Evolutionary conservation across 2,797 vertebrate species (phyloP).

Genomic region (Coranthus polyacanthus): DNA sequence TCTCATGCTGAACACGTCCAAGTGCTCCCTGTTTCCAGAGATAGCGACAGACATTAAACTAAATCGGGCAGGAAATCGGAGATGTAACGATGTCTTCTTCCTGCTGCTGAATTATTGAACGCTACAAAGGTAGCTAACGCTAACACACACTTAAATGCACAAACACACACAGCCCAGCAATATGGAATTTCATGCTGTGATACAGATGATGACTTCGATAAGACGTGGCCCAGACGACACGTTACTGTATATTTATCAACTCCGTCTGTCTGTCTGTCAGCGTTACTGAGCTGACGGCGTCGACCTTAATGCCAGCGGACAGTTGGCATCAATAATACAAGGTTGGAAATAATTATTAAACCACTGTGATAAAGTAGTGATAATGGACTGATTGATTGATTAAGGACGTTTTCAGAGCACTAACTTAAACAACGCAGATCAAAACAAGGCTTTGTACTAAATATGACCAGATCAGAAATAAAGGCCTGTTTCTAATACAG

Average conservation of each 20-base stretch:
- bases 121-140: slow-evolving; percentile 57
- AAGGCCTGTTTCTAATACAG: too few relatives aligned
- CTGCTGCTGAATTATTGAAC: slow-evolving; percentile 76
- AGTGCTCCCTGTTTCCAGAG: slow-evolving; percentile 52
- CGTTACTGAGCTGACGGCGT: too few relatives aligned
- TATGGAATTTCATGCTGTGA: slow-evolving; percentile 64
- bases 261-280: slow-evolving; percentile 8
- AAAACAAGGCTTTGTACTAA: too few relatives aligned
- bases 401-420: too few relatives aligned
- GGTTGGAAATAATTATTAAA: too few relatives aligned
- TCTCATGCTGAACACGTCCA: slow-evolving; percentile 18
- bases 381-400: too few relatives aligned
- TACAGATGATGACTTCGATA: slow-evolving; percentile 61
- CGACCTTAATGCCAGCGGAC: not conserved
- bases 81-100: slow-evolving; percentile 54
- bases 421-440: too few relatives aligned
- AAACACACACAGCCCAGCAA: slow-evolving; percentile 49
- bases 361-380: too few relatives aligned
- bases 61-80: slow-evolving; percentile 66
- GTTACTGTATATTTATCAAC: slow-evolving; percentile 30
- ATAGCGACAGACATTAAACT: slow-evolving; percentile 52
- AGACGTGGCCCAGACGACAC: slow-evolving; percentile 35
- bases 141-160: slow-evolving; percentile 43
- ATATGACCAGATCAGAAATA: too few relatives aligned
- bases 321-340: too few relatives aligned